phyloP scores from a whole-genome alignment of 2,888 invertebrate species.

The Autographa gamma region DNA sequence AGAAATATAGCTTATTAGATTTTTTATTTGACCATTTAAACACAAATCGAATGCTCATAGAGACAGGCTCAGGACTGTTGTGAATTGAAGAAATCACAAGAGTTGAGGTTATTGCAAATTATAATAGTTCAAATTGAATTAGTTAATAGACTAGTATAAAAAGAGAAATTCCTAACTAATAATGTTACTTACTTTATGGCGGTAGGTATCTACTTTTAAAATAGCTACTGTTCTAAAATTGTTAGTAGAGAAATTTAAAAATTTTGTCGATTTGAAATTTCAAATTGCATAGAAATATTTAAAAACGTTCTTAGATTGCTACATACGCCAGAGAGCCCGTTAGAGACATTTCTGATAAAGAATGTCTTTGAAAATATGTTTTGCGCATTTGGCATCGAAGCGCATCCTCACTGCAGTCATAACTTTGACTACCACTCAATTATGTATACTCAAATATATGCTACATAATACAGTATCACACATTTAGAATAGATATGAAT shows the following conservation, averaged over 20 bases:
- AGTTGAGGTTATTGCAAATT: too few relatives aligned
- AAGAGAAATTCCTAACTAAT: too few relatives aligned
- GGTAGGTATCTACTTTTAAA: too few relatives aligned
- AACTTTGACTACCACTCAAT: slow-evolving; percentile 22
- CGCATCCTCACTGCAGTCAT: slow-evolving; percentile 21
- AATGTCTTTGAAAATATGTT: slow-evolving; percentile 8
- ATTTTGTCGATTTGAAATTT: too few relatives aligned
- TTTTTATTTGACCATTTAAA: not conserved
- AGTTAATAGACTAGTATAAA: too few relatives aligned
- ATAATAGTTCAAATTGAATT: too few relatives aligned
- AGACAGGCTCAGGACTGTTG: too few relatives aligned
- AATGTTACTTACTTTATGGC: too few relatives aligned
- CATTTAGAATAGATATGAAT: too few relatives aligned
- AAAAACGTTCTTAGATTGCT: not conserved
- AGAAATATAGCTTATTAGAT: not conserved
- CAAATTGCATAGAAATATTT: not conserved
- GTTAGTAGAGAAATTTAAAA: not conserved
- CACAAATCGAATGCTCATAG: too few relatives aligned
- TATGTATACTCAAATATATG: slow-evolving; percentile 12
- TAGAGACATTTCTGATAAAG: slow-evolving; percentile 1
- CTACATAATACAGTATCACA: not conserved
- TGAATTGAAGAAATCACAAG: too few relatives aligned
- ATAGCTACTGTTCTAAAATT: not conserved
- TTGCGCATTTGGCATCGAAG: slow-evolving; percentile 9
- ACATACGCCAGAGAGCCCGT: not conserved